Base-by-base conservation (phyloP, 2,888 invertebrate genomes). In the Nemotelus nigrinus region DNA sequence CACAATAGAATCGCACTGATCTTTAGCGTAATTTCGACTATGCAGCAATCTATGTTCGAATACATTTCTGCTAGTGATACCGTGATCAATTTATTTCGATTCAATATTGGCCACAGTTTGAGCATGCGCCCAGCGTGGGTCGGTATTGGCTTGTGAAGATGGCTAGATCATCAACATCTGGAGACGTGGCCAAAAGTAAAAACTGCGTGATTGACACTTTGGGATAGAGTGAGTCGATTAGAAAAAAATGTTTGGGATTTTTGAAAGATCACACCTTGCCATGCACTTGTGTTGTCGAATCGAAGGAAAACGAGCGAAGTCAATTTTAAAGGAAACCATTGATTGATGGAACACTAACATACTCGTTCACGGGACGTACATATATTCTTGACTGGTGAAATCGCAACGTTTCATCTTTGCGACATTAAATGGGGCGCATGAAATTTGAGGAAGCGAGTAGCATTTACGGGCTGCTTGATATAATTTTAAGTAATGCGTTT, bases 261-360 rank as follows among this genome's bases (percentile, higher is more conserved):
- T 71, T 72, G 72, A 72, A 60, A 72, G 72, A 72, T 60, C 58
- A 4, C 72, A 72, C 58, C 47, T 60, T 72, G 72, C 25, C 45
- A 60, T 3, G 47, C 41, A 7, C 3, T 6, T 7, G 10, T 71
- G 53, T 68, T 68, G 48, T 68, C 41, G 53, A 68, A 68, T 48
- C 53, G 41, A 7, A 68, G 41, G 68, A 68, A 68, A 68, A 53
- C 10, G 41, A 50, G 50, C 10, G 48, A n/a, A 57, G 10, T 57
- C 43, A 43, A 63, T 63, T 48, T 68, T 39, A 25, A 53, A 5
- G 45, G 41, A 48, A 50, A 50, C 53, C 50, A 48, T 53, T 68
- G 68, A 68, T 68, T 68, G 53, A 68, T 68, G 68, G 41, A 25
- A 53, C 25, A 25, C 25, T 25, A 25, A 25, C 25, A 25, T 25